Percentiles rank a stretch among this genome's conserved stretches.
phyloP scores from a whole-genome alignment of 2,797 vertebrate species.

The Melanotaenia pygmaea region DNA sequence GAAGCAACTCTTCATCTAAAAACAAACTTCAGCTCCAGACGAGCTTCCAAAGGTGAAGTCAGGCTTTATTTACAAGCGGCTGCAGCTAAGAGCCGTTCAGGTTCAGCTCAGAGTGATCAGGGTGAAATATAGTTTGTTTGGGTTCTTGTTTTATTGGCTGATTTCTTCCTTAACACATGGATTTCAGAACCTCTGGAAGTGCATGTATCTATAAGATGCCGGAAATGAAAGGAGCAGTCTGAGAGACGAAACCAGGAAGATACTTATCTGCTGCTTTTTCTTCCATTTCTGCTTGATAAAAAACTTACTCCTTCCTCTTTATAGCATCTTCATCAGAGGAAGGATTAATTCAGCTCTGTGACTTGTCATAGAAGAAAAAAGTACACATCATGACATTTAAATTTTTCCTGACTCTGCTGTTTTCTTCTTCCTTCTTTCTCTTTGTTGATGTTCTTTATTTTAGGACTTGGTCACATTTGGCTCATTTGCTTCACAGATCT shows the following conservation, averaged over 20 bases:
- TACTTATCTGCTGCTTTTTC: neutral
- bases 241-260: neutral
- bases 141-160: slow-evolving; percentile 8
- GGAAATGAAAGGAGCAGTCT: no score
- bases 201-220: neutral
- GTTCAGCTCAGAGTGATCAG: slow-evolving; percentile 7
- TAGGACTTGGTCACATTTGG: no score
- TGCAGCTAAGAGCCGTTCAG: slow-evolving; percentile 6
- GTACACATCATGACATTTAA: no score
- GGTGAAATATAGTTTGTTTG: slow-evolving; percentile 18
- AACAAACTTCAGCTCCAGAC: slow-evolving; percentile 16
- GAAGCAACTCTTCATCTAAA: slow-evolving; percentile 12
- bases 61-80: slow-evolving; percentile 33
- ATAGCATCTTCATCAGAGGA: neutral
- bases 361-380: no score
- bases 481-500: no score
- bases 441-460: no score
- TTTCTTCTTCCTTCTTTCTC: no score
- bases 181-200: neutral
- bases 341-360: no score
- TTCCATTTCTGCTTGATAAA: neutral
- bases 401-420: no score
- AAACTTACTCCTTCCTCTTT: neutral
- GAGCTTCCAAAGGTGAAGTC: slow-evolving; percentile 26
- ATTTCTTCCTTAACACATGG: neutral